Evolutionary conservation across 2,888 invertebrate species (phyloP), one percentile per base, ranked within the genome.

Genomic region (Diaperis boleti): DNA sequence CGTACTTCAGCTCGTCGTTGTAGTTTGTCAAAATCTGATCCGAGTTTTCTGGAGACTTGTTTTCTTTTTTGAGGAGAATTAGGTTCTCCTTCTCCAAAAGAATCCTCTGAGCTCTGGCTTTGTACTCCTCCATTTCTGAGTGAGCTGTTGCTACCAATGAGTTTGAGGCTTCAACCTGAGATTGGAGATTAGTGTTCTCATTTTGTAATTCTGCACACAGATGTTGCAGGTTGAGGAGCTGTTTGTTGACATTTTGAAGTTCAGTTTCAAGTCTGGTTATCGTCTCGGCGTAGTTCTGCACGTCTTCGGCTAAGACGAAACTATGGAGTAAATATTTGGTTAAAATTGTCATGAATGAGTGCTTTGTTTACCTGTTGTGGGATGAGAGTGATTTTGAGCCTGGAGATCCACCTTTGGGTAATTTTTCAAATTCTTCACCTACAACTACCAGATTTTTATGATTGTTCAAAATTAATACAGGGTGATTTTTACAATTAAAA

Each of bases 71-170:
- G 15, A 76, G 59, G 22, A 71, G 81, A 59, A 92, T 91, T 17
- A 92, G 79, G 69, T 88, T 86, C 74, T 94, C 93, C 74, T 93
- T 93, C 65, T 89, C 89, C 78, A 89, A 89, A 5, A 94, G 80
- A 62, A 92, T 91, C 67, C 88, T 85, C 71, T 91, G 87, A 0
- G 93, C 93, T 73, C 93, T 89, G n/a, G 87, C 86, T 70, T 91
- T 88, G 79, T 94, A 93, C 55, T 90, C 89, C 55, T 88, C 86
- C 72, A 92, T 84, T 76, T 94, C 92, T 3, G 69, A 71, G 66
- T 79, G 78, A 26, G 79, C 76, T 37, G 67, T 64, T 22, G 64
- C 49, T 37, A 77, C 70, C 42, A 74, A 71, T 62, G 76, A 74
- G 67, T 76, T 78, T 10, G 74, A 69, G 50, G 76, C 70, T 45